phyloP scores from a whole-genome alignment of 2,888 invertebrate species.

The Lutraria lutraria region DNA sequence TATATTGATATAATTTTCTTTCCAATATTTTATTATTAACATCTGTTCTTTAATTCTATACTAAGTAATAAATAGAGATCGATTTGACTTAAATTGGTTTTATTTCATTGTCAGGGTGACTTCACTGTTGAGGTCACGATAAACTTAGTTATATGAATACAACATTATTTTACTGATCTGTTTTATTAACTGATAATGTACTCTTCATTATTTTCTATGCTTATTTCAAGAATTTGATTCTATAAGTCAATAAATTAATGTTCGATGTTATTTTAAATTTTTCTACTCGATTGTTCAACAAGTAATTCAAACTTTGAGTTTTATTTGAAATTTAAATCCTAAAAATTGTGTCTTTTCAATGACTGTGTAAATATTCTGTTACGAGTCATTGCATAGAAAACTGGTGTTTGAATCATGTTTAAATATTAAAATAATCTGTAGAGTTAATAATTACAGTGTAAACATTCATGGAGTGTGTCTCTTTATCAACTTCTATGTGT shows the following conservation, averaged over 20 bases:
- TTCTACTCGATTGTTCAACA: neutral
- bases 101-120: neutral
- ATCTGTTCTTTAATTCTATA: neutral
- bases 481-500: neutral
- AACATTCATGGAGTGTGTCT: conserved; percentile 14
- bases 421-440: neutral
- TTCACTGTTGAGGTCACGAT: neutral
- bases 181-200: neutral
- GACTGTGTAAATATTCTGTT: neutral
- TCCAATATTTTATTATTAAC: neutral
- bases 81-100: neutral
- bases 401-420: neutral
- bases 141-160: neutral
- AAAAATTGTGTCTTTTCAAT: neutral
- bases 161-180: neutral
- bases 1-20: neutral
- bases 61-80: neutral
- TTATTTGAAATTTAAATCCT: conserved; percentile 18
- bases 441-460: conserved; percentile 13
- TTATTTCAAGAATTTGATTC: neutral
- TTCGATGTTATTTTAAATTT: conserved; percentile 5
- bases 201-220: neutral
- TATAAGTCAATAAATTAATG: neutral
- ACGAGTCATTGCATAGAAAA: neutral
- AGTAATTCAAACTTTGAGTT: neutral